A percentile compares a stretch with the other conserved stretches of the same genome.
These are phyloP conservation scores for Scatophagus argus DNA, from an alignment of 2,113 vertebrate genomes.

Conservation along the genomic window DNA sequence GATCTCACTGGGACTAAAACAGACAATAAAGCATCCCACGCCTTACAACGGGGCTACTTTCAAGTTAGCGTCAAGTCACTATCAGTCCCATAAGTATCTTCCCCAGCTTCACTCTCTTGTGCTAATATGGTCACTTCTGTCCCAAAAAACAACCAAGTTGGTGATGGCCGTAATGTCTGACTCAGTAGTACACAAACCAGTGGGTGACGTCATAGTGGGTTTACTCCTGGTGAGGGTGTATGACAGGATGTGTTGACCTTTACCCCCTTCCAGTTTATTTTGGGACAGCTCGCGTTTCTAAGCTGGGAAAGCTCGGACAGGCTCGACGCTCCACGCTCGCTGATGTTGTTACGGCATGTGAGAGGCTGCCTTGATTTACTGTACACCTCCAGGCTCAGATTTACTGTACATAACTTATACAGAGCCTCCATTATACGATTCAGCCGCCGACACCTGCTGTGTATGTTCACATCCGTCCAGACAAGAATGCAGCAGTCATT, in stretches of 20 bases:
- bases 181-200: too few relatives aligned
- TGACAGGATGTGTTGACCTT: constrained; percentile 55
- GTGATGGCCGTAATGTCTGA: too few relatives aligned
- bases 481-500: not conserved
- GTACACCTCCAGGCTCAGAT: constrained; percentile 28
- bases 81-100: too few relatives aligned
- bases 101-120: too few relatives aligned
- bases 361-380: constrained; percentile 23
- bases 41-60: too few relatives aligned
- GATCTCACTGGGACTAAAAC: too few relatives aligned
- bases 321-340: constrained; percentile 20
- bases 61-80: too few relatives aligned
- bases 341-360: constrained; percentile 28
- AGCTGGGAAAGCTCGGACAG: constrained; percentile 66
- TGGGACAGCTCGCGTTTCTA: constrained; percentile 76
- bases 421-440: not conserved
- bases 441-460: constrained; percentile 25
- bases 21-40: too few relatives aligned
- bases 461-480: not conserved
- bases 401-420: constrained; percentile 11
- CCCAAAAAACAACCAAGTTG: too few relatives aligned
- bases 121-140: too few relatives aligned
- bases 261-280: constrained; percentile 78
- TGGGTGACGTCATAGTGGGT: too few relatives aligned
- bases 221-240: not conserved